Evolutionary conservation across 2,797 vertebrate genomes (phyloP), one percentile per base, ranked within the genome.

Genomic region (Gephyroberyx darwinii): DNA sequence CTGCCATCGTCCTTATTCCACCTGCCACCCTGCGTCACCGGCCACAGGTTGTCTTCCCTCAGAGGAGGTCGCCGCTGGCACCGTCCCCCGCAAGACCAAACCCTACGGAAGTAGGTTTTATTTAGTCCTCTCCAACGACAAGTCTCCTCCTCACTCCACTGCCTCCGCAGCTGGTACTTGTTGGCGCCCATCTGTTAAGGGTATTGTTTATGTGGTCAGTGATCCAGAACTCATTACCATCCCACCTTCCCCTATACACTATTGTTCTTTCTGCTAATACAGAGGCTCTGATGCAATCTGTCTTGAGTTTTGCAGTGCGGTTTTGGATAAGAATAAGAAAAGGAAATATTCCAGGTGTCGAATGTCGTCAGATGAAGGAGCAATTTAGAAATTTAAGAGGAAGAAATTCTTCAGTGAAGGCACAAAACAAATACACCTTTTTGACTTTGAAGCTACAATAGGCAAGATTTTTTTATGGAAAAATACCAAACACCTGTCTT

Each of bases 151-250:
- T 84, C 92, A 91, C 93, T 92, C 86, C 90, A 81, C 64, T 91
- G 90, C 83, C 75, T 91, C 82, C n/a, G 80, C 93, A 94, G 92
- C 91, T 94, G 94, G 77, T 92, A 83, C 86, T 90, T 90, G 90
- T 90, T 92, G 90, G 84, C 59, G 69, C 76, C 93, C 93, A 94
- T 94, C 94, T 94, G 94, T 90, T 94, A 85, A 90, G 92, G 90
- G 91, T 87, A 91, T 91, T 93, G 89, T 92, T 90, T 91, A 86
- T 86, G 89, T 89, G 89, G 76, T 81, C 75, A 86, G 85, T 92
- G 92, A 94, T 93, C 92, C 92, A 64, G 86, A 93, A 92, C 93
- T 92, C 93, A 95, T 95, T 93, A 93, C 85, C 88, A 90, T 90
- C 75, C 87, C 87, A 89, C 89, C 84, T 86, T 84, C 82, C 79